Percentiles rank a stretch among this genome's conserved stretches.
Conservation (phyloP, 2,113 vertebrate species). For the Indicator indicator region DNA sequence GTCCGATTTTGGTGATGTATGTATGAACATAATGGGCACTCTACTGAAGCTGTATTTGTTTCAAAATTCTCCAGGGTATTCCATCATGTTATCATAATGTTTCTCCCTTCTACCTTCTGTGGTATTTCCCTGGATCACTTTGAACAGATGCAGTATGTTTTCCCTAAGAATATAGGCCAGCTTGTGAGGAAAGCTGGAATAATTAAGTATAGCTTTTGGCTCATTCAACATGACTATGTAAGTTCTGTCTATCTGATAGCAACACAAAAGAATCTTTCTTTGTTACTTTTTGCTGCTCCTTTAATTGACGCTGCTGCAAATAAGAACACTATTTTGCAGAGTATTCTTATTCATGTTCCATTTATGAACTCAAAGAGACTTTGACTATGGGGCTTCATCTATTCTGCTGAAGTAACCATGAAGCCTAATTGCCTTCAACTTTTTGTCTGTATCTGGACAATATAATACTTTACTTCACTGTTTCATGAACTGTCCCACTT, state of each 20-base stretch:
- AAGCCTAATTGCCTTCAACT: not conserved
- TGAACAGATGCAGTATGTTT: slow-evolving; percentile 22
- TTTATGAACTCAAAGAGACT: not conserved
- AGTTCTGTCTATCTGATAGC: not conserved
- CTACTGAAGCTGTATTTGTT: slow-evolving; percentile 32
- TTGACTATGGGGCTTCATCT: not conserved
- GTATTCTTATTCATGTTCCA: not conserved
- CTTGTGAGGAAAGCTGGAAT: slow-evolving; percentile 37
- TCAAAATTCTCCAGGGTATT: slow-evolving; percentile 47
- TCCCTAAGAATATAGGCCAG: not conserved
- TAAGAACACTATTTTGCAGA: not conserved
- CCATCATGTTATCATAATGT: slow-evolving; percentile 32
- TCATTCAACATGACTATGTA: not conserved
- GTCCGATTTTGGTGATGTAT: not conserved
- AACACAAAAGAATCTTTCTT: not conserved
- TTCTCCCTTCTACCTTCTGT: slow-evolving; percentile 48
- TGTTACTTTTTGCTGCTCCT: not conserved
- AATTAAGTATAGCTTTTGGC: slow-evolving; percentile 27
- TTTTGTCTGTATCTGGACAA: not conserved
- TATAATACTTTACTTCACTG: not conserved
- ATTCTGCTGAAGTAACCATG: not conserved
- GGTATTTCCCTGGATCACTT: slow-evolving; percentile 21
- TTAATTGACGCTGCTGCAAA: not conserved
- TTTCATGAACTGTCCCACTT: not conserved
- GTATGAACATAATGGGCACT: slow-evolving; percentile 28